Base-by-base conservation (phyloP, 2,888 invertebrate genomes). In the Phasia obesa region DNA sequence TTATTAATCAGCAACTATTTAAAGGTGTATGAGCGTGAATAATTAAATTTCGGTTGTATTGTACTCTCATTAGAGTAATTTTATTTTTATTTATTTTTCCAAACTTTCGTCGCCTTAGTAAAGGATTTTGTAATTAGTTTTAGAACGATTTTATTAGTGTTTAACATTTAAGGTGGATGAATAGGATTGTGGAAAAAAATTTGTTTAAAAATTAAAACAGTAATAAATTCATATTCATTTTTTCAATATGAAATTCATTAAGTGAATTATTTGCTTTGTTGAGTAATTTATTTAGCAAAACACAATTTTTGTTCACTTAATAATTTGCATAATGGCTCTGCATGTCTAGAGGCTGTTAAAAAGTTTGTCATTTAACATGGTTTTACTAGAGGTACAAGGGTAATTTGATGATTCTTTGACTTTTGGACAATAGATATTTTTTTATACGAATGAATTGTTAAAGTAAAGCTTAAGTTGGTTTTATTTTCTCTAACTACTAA, bases 11-110 rank as follows among this genome's bases (percentile, higher is more conserved):
- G 6, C 57, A 27, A 19, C 47, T 55, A 55, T 74, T 55, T 53
- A 27, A 74, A 79, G 60, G 73, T 79, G 73, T 79, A 35, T 60
- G 25, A 67, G 79, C 73, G 67, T 74, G 67, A 38, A 79, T 79
- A 79, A 79, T 73, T 79, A 79, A 67, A n/a, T 74, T 79, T 67
- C 31, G 60, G 67, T 73, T 67, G 49, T 73, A 38, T 67, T 73
- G 35, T 53, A 44, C 42, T 62, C 15, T 44, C 65, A 79, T 60
- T 67, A 6, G 4, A 60, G 2, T 64, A 13, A 17, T 49, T 11
- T 31, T 21, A n/a, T 38, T 76, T 23, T 6, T 35, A 17, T 69
- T 62, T 25, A 11, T 44, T 77, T 25, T 76, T 23, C 35, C 13
- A 64, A 57, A 64, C 25, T 70, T 79, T 35, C 44, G 23, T 59